Percentiles rank a stretch among this genome's conserved stretches.
Conservation (phyloP, 2,113 vertebrate genomes). For the Helogale parvula region DNA sequence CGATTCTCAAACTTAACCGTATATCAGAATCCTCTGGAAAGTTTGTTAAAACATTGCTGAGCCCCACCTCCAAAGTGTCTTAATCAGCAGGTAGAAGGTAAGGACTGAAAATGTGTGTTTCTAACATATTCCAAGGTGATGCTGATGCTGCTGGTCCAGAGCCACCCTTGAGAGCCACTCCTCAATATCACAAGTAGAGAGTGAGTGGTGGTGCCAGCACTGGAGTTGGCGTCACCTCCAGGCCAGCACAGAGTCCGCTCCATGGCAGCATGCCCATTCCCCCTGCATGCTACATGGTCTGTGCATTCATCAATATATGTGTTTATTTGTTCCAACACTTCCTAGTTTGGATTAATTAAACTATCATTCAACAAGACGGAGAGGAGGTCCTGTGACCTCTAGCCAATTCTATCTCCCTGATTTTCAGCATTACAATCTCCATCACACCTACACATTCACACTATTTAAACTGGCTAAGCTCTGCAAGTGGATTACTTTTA, state of each 20-base stretch:
- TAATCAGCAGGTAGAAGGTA: not conserved
- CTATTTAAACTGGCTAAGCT: not conserved
- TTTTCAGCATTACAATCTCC: not conserved
- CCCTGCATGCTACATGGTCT: not conserved
- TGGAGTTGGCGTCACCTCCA: not conserved
- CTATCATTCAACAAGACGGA: slow-evolving; percentile 30
- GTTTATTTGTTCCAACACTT: not conserved
- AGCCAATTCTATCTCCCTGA: not conserved
- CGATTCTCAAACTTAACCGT: not conserved
- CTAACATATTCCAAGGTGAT: not conserved
- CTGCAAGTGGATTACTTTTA: not conserved
- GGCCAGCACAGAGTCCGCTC: not conserved
- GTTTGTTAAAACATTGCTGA: not conserved
- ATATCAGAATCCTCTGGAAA: not conserved
- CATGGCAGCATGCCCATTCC: not conserved
- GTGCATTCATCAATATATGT: not conserved
- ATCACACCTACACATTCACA: not conserved
- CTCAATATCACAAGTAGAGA: accelerated
- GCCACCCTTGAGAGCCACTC: not conserved
- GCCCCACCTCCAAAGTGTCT: not conserved
- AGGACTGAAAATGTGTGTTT: not conserved
- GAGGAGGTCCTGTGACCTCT: not conserved
- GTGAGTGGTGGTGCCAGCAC: not conserved
- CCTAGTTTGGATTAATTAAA: slow-evolving; percentile 34
- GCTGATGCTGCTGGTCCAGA: not conserved